Base-by-base conservation (phyloP, 2,888 invertebrate genomes). In the Athalia rosae region DNA sequence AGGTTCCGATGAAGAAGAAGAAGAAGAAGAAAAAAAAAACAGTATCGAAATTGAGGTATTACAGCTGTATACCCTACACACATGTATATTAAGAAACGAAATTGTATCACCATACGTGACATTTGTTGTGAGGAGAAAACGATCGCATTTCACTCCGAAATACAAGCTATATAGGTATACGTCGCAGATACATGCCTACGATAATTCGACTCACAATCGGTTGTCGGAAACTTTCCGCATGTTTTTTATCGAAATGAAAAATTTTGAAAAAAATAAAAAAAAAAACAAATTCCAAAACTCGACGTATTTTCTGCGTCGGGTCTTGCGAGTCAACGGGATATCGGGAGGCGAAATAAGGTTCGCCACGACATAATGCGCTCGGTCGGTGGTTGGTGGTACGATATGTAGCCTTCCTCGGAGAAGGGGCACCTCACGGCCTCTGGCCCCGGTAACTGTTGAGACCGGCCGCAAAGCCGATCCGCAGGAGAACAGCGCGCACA, bases 391-490 rank as follows among this genome's bases (percentile, higher is more conserved):
- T 28, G 66, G 43, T 62, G 62, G 41, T 66, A 9, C 41, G 11
- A 59, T 6, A 59, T n/a, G 41, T 69, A 61, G 69, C 67, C 59
- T 71, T 77, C 61, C 77, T 61, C 69, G 61, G 69, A 77, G 62
- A 66, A 77, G 61, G 50, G 77, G 77, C 28, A 76, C 59, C 76
- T 67, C 77, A 71, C 61, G 69, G 61, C 61, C 69, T 77, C 77
- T 61, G 77, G 77, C 67, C 59, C 67, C 71, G 71, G 45, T 71
- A 59, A 45, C 71, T n/a, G 67, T 13, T 56, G 71, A 48, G 45
- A 71, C 56, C 71, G 59, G 71, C 56, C 43, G 58, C 56, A 0
- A 28, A 43, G 48, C 58, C 71, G 71, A 41, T 58, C 69, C 69
- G 28, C n/a, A 11, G 71, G 59, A 77, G 77, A 77, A 77, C 59